Percentiles rank a stretch among this genome's conserved stretches.
These are phyloP conservation scores for Callipepla californica DNA, from an alignment of 2,113 vertebrate genomes.

Conservation along the genomic window DNA sequence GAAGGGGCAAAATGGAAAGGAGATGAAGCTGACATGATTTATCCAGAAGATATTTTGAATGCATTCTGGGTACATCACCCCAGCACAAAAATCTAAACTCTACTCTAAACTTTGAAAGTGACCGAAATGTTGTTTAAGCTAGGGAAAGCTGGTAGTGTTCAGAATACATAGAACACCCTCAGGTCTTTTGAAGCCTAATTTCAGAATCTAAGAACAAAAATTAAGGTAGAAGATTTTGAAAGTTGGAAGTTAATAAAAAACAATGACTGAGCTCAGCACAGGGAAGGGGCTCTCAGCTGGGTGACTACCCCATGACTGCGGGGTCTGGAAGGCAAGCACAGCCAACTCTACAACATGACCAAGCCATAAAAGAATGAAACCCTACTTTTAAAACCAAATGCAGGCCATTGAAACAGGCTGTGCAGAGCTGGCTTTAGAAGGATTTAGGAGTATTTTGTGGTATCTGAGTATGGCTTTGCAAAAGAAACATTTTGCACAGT, in stretches of 20 bases:
- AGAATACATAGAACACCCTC: background rate
- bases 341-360: background rate
- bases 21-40: background rate
- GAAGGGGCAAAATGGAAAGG: background rate
- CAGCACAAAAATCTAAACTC: background rate
- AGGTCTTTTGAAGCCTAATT: background rate
- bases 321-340: rapidly evolving
- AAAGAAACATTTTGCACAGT: background rate
- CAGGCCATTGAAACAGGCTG: background rate
- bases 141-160: background rate
- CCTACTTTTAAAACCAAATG: background rate
- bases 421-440: background rate
- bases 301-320: background rate
- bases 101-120: background rate
- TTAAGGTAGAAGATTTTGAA: background rate
- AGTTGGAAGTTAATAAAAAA: background rate
- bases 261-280: background rate
- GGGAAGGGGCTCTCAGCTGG: background rate
- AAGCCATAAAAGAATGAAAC: background rate
- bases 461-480: background rate
- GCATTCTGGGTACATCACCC: background rate
- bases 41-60: background rate
- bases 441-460: background rate
- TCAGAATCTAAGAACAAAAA: background rate
- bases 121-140: background rate